Base-by-base conservation (phyloP, 2,888 invertebrate genomes). In the Resseliella maxima region DNA sequence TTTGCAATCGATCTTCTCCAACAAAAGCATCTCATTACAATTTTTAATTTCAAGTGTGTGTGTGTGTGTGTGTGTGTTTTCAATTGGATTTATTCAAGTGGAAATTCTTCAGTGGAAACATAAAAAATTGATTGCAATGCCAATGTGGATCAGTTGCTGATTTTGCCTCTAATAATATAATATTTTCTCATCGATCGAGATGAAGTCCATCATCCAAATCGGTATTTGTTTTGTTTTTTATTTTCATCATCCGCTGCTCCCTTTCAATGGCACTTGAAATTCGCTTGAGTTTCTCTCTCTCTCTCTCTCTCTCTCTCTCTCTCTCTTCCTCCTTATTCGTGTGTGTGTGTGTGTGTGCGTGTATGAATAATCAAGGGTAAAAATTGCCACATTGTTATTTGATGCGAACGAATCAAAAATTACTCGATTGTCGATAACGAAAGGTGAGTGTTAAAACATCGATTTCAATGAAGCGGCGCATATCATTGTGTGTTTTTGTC, bases 301-400 rank as follows among this genome's bases (percentile, higher is more conserved):
- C n/a, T n/a, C n/a, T n/a, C n/a, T n/a, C n/a, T n/a, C n/a, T n/a
- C n/a, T n/a, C n/a, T n/a, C n/a, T n/a, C n/a, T n/a, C n/a, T n/a
- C n/a, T n/a, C n/a, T n/a, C n/a, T n/a, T n/a, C n/a, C n/a, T n/a
- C n/a, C n/a, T n/a, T n/a, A n/a, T n/a, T n/a, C n/a, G n/a, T n/a
- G n/a, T n/a, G n/a, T n/a, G n/a, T n/a, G n/a, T n/a, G n/a, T n/a
- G n/a, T n/a, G n/a, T n/a, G n/a, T n/a, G n/a, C n/a, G n/a, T n/a
- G 46, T 59, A 24, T 27, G 24, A 59, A 59, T 24, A 15, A 72
- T 72, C 72, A 72, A 72, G 72, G 72, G 72, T 72, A 31, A 59
- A 2, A 59, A 8, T 59, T 72, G 15, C 31, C 31, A 72, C 1
- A 59, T 59, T 21, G 21, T 21, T 3, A 50, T n/a, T 59, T 59